Conservation (phyloP, 2,113 vertebrate species). For the Beaufortia kweichowensis region DNA sequence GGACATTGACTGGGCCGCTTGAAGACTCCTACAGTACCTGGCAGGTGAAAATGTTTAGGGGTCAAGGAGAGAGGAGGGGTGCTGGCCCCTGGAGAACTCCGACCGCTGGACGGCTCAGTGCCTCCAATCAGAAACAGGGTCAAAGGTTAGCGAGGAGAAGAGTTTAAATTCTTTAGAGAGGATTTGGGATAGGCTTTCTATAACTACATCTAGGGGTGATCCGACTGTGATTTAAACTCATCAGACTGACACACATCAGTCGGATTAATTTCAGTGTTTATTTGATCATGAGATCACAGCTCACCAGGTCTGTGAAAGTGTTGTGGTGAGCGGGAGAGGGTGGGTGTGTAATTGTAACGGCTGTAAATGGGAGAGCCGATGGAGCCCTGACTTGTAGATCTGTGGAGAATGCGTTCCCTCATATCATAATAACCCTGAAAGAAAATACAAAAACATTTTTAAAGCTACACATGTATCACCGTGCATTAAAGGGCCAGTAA, state of each 20-base stretch:
- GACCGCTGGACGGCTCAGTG: slow-evolving; percentile 88
- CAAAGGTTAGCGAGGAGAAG: slow-evolving; percentile 44
- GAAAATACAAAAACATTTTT: neutral
- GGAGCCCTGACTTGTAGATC: slow-evolving; percentile 87
- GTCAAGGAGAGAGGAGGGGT: slow-evolving; percentile 87
- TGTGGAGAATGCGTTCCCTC: slow-evolving; percentile 81
- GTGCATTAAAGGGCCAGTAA: too few species aligned
- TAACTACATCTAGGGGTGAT: neutral
- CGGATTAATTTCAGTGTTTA: neutral
- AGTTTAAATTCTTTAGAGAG: neutral
- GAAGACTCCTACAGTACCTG: slow-evolving; percentile 80
- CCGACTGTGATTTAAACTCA: neutral
- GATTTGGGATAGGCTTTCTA: neutral
- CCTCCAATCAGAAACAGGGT: slow-evolving; percentile 81
- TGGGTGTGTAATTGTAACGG: slow-evolving; percentile 89
- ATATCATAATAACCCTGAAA: slow-evolving; percentile 83
- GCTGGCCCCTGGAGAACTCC: slow-evolving; percentile 87
- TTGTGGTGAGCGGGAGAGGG: slow-evolving; percentile 88
- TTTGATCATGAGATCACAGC: slow-evolving; percentile 33
- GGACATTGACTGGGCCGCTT: slow-evolving; percentile 61
- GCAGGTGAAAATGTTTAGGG: slow-evolving; percentile 94
- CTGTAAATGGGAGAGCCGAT: slow-evolving; percentile 83
- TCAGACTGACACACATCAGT: neutral
- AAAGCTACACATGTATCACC: neutral
- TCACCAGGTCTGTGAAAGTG: slow-evolving; percentile 98